Base-by-base conservation (phyloP, 2,113 vertebrate genomes). In the Athene noctua region DNA sequence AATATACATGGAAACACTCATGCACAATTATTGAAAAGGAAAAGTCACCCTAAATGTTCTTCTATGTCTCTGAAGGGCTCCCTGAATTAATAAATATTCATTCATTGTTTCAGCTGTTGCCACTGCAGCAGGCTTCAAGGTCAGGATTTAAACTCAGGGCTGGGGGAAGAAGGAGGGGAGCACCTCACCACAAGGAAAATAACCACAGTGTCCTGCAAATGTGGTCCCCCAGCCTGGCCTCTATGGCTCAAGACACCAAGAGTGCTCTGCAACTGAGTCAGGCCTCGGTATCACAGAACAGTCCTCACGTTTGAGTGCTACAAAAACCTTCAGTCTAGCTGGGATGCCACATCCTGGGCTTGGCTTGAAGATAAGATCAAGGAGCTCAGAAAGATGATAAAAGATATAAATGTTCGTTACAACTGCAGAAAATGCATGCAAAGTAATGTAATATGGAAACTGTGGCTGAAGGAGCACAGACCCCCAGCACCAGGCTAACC, bases 91-190 rank as follows among this genome's bases (percentile, higher is more conserved):
- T 92, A 90, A 90, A 74, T 63, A 81, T 40, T 74, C 70, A 68
- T 79, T 92, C 26, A 52, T 44, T 87, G 26, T 86, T 93, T 88
- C 73, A 81, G 94, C 32, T 86, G 63, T 73, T 90, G 34, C 25
- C 68, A 80, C 82, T 80, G 79, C 73, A 84, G 59, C 51, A 86
- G 44, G 67, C 42, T 92, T 55, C 2, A 4, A 71, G 23, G 23
- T 10, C 38, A 73, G 18, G 36, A 83, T 73, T 72, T 40, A 55
- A 92, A 81, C 15, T 70, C 32, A 18, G 21, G n/a, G 8, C 49
- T 65, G 10, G 12, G 19, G 21, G 15, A 59, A 7, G 7, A 52
- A 62, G 30, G 14, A 88, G 3, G 3, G 18, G 20, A 81, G 20
- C 5, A 72, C 11, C 32, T 6, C 6, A 47, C 8, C 5, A 38